These are phyloP conservation scores for Danio albolineatus DNA, from an alignment of 2,797 vertebrate species.

Conservation along the genomic window DNA sequence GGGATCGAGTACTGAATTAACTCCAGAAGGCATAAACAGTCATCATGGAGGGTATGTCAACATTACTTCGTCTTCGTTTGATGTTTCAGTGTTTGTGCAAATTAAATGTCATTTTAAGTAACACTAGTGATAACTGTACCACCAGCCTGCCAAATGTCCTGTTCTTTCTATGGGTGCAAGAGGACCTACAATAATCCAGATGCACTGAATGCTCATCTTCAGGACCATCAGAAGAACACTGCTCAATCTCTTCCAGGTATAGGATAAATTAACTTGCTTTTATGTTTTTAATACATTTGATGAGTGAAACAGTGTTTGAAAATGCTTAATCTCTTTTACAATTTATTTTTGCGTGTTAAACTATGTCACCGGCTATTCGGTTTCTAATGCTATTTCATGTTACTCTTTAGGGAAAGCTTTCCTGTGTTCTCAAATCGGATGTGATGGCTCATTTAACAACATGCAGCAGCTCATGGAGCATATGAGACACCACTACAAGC, in stretches of 20 bases:
- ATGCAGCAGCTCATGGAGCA: conserved; percentile 95
- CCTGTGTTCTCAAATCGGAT: conserved; percentile 84
- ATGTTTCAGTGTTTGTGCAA: neutral
- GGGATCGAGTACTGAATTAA: neutral
- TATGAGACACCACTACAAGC: conserved; percentile 92
- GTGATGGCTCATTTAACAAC: conserved; percentile 83
- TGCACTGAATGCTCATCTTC: conserved; percentile 83
- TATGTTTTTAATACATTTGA: neutral
- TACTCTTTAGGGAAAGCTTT: conserved; percentile 84
- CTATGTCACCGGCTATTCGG: neutral
- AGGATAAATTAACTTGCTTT: conserved; percentile 18
- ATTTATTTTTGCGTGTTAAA: neutral
- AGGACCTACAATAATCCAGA: conserved; percentile 81
- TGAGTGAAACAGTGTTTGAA: neutral
- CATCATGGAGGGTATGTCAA: conserved; percentile 51
- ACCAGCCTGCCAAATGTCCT: conserved; percentile 68
- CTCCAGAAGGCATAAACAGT: neutral
- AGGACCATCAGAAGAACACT: conserved; percentile 84
- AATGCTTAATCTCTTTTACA: neutral
- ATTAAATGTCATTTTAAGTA: neutral
- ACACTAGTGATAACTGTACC: neutral
- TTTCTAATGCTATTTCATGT: conserved; percentile 7
- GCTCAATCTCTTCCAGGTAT: conserved; percentile 90
- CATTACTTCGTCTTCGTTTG: neutral
- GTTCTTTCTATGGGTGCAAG: conserved; percentile 87